These are phyloP conservation scores for Ophiothrix spiculata DNA, from an alignment of 35 echinoderm and acorn worm species.

Conservation along the genomic window DNA sequence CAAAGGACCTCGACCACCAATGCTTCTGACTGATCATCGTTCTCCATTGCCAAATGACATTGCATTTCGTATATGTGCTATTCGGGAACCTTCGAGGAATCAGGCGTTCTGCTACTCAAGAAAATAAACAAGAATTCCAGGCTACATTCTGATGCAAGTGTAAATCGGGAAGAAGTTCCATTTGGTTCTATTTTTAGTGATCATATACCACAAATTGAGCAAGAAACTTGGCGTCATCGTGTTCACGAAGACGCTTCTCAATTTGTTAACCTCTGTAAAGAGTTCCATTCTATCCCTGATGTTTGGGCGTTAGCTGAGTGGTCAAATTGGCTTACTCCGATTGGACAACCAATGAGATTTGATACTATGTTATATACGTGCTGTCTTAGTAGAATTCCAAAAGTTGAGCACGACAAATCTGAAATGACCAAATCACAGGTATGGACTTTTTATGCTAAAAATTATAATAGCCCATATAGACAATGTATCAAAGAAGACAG, in stretches of 20 bases:
- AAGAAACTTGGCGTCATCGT: slow-evolving; percentile 43
- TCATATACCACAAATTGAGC: not conserved
- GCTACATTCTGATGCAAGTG: too few species aligned
- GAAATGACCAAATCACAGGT: slow-evolving; percentile 74
- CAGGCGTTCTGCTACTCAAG: slow-evolving; percentile 60
- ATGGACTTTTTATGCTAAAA: too few species aligned
- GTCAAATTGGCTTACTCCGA: slow-evolving; percentile 72
- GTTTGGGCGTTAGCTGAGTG: slow-evolving; percentile 82
- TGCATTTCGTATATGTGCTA: slow-evolving; percentile 79
- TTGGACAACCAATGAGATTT: slow-evolving; percentile 16
- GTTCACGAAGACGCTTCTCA: slow-evolving; percentile 58
- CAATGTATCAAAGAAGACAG: too few species aligned
- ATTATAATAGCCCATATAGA: too few species aligned
- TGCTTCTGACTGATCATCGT: slow-evolving; percentile 8
- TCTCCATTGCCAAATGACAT: slow-evolving; percentile 50
- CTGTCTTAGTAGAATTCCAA: slow-evolving; percentile 53
- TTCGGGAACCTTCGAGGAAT: slow-evolving; percentile 84
- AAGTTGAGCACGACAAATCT: slow-evolving; percentile 33
- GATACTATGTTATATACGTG: slow-evolving; percentile 87
- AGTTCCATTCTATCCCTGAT: slow-evolving; percentile 62
- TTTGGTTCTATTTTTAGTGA: not conserved
- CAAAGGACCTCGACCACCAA: slow-evolving; percentile 44
- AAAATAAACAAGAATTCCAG: not conserved
- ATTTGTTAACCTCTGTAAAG: slow-evolving; percentile 55
- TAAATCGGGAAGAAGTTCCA: not conserved